Conservation (phyloP, 2,113 vertebrate species). For the Ameiurus melas region DNA sequence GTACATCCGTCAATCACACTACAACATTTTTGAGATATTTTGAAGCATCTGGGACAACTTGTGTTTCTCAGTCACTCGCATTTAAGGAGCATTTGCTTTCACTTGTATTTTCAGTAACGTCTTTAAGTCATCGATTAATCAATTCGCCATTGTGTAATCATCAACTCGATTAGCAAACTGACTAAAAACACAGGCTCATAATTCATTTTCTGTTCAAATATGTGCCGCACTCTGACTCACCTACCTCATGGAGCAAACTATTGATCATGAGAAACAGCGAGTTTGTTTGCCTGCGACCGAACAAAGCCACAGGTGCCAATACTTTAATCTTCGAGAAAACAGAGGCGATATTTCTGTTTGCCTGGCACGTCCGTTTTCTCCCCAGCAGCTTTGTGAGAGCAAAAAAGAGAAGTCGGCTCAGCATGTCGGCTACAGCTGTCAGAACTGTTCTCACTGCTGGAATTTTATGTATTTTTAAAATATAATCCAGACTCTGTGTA, state of each 20-base stretch:
- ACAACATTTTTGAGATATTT: not conserved
- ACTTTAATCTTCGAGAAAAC: constrained; percentile 18
- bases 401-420: not conserved
- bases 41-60: not conserved
- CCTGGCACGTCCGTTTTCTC: constrained; percentile 11
- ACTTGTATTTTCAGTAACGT: not conserved
- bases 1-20: not conserved
- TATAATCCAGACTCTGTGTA: not conserved
- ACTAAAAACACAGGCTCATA: not conserved
- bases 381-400: not conserved
- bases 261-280: not conserved
- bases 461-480: not conserved
- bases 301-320: constrained; percentile 13
- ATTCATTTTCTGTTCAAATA: not conserved
- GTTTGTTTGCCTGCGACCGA: not conserved
- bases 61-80: not conserved
- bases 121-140: not conserved
- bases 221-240: not conserved
- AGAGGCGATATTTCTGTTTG: not conserved
- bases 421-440: constrained; percentile 13
- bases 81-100: not conserved
- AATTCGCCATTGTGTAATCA: not conserved
- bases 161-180: not conserved
- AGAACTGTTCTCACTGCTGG: not conserved
- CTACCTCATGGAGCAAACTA: not conserved